Evolutionary conservation across 2,113 vertebrate species (phyloP).

Genomic region (Nycticorax nycticorax): DNA sequence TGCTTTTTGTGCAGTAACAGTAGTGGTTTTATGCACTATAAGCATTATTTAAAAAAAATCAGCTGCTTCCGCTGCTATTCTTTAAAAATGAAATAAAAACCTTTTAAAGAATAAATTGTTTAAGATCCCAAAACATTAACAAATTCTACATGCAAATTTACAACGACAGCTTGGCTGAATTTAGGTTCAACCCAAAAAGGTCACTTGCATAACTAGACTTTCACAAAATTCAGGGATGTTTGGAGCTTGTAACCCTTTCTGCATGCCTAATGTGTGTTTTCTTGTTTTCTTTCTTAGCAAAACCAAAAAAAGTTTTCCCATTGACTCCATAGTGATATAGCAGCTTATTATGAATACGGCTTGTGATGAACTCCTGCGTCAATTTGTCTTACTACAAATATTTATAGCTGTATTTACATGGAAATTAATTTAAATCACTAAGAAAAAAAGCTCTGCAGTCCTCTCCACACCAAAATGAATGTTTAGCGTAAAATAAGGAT

Average conservation of each 20-base stretch:
- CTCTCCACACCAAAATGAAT: not conserved
- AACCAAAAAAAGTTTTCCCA: not conserved
- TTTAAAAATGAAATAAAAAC: slow-evolving; percentile 29
- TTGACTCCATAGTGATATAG: not conserved
- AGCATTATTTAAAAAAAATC: not conserved
- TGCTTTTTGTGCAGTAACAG: not conserved
- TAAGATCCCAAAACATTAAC: not conserved
- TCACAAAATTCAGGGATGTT: not conserved
- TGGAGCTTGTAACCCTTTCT: not conserved
- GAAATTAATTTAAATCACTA: not conserved
- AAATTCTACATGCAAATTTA: not conserved
- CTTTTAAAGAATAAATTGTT: slow-evolving; percentile 13
- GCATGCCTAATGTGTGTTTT: not conserved
- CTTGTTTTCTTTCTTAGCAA: not conserved
- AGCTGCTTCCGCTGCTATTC: not conserved
- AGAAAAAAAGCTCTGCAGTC: not conserved
- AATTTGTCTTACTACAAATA: not conserved
- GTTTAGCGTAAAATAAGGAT: not conserved
- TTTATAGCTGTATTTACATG: not conserved
- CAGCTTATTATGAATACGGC: not conserved
- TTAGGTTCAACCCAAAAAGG: not conserved
- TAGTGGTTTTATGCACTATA: not conserved
- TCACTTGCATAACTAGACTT: slow-evolving; percentile 12
- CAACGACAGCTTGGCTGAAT: not conserved
- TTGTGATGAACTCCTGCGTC: not conserved